These are phyloP conservation scores for Rhinolophus sinicus DNA, from an alignment of 2,113 vertebrate genomes.

Conservation along the genomic window DNA sequence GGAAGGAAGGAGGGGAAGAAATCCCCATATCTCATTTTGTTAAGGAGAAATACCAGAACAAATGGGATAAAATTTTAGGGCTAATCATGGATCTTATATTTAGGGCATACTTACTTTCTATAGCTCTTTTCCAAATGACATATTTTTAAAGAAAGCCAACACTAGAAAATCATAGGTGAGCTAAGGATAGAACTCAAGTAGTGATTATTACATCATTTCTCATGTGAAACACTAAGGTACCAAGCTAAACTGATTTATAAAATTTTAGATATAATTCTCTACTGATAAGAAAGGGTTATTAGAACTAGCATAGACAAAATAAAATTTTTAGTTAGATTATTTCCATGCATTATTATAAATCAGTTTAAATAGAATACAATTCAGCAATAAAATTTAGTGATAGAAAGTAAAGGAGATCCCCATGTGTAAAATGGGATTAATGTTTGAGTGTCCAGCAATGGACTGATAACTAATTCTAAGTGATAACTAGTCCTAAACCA, in stretches of 20 bases:
- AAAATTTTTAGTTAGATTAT: background rate
- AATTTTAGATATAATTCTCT: conserved; percentile 23
- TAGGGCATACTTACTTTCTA: background rate
- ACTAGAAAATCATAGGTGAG: conserved; percentile 2
- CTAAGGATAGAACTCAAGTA: background rate
- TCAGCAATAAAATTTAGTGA: background rate
- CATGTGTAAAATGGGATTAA: background rate
- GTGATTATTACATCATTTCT: conserved; percentile 21
- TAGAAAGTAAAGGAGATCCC: background rate
- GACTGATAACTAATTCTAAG: background rate
- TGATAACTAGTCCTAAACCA: background rate
- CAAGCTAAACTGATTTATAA: conserved; percentile 13
- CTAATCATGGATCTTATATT: background rate
- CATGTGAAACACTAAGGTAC: background rate
- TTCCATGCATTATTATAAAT: conserved; percentile 38
- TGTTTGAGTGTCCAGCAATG: background rate
- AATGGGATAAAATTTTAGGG: background rate
- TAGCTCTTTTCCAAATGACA: background rate
- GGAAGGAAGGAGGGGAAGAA: background rate
- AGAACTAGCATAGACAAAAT: conserved; percentile 32
- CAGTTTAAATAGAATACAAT: background rate
- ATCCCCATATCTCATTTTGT: background rate
- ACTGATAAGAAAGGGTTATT: conserved; percentile 38
- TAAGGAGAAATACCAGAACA: conserved; percentile 6
- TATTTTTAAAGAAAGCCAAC: conserved; percentile 29